Evolutionary conservation across 1,140 invertebrate genomes (phyloP).

Genomic region (Oscheius sp.): DNA sequence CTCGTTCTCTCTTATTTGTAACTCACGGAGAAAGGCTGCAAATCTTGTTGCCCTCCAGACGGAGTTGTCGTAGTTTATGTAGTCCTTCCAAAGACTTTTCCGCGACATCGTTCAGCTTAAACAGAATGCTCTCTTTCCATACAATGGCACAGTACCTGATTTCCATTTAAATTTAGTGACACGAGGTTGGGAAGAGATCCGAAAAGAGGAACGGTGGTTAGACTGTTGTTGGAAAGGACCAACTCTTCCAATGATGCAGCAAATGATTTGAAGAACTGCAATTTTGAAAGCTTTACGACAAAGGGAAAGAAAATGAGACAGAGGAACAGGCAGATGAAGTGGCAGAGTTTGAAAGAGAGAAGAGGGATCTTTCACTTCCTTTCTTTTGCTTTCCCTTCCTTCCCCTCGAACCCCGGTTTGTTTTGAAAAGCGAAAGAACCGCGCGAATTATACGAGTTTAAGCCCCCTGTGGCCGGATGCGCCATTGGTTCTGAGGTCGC

Average conservation of each 20-base stretch:
- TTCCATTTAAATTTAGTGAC: slow-evolving; percentile 34
- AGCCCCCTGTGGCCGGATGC: slow-evolving; percentile 3
- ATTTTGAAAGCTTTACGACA: too few relatives aligned
- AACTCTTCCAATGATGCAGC: not conserved
- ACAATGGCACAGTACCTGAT: slow-evolving; percentile 19
- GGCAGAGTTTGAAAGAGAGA: too few relatives aligned
- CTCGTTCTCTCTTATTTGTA: not conserved
- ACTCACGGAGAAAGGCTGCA: slow-evolving; percentile 49
- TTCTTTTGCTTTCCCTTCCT: too few relatives aligned
- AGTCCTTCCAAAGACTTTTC: slow-evolving; percentile 48
- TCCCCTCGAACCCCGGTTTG: too few relatives aligned
- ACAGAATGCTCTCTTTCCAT: not conserved
- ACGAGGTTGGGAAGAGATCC: slow-evolving; percentile 18
- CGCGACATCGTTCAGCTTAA: slow-evolving; percentile 44
- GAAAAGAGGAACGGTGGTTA: slow-evolving; percentile 28
- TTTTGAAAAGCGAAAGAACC: too few relatives aligned
- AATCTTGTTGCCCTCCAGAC: slow-evolving; percentile 50
- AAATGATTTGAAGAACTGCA: too few relatives aligned
- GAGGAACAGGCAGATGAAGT: too few relatives aligned
- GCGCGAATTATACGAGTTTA: too few relatives aligned
- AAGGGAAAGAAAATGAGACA: too few relatives aligned
- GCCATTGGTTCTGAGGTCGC: not conserved
- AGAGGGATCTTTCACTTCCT: not conserved
- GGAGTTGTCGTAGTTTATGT: slow-evolving; percentile 41
- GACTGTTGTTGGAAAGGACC: slow-evolving; percentile 11